Evolutionary conservation across 2,888 invertebrate genomes (phyloP).

Genomic region (Deilephila porcellus): DNA sequence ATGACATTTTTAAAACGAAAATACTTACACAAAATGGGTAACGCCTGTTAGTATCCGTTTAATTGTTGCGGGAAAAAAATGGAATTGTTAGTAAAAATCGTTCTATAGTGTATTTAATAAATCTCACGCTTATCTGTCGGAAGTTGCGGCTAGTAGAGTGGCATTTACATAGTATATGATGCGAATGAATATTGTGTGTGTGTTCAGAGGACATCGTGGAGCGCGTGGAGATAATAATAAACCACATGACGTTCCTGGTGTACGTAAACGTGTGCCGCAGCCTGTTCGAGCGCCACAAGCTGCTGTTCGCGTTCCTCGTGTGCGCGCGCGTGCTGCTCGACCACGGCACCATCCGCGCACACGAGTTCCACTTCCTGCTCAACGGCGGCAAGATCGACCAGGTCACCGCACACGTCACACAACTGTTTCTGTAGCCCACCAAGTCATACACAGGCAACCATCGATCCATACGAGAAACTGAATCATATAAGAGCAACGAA

Average conservation of each 20-base stretch:
- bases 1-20: no score
- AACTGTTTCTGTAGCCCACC: no score
- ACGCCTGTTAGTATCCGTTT: no score
- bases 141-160: no score
- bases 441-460: neutral
- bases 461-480: no score
- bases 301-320: conserved; percentile 92
- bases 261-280: conserved; percentile 95
- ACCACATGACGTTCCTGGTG: conserved; percentile 92
- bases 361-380: conserved; percentile 91
- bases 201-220: conserved; percentile 87
- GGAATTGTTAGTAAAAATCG: neutral
- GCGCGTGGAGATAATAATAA: conserved; percentile 91
- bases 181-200: neutral
- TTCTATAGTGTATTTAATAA: no score
- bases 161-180: no score
- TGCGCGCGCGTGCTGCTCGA: conserved; percentile 88
- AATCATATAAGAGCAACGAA: no score
- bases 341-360: conserved; percentile 82
- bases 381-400: conserved; percentile 88
- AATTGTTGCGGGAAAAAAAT: neutral
- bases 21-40: no score
- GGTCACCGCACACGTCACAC: conserved; percentile 56
- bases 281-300: conserved; percentile 94
- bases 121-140: no score